Conservation (phyloP, 2,797 vertebrate genomes). For the Eleutherodactylus coqui region DNA sequence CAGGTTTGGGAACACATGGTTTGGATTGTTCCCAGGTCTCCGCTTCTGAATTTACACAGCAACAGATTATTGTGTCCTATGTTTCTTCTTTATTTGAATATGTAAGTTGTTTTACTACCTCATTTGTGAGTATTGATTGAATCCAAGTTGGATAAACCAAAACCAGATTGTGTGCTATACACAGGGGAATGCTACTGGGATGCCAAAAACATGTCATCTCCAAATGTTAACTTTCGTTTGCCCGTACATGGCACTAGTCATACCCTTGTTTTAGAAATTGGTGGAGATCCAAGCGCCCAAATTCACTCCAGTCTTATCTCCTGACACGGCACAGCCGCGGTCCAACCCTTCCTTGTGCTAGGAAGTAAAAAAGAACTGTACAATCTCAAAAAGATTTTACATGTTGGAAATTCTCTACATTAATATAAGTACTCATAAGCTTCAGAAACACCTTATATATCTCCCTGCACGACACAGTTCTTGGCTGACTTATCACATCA, state of each 20-base stretch:
- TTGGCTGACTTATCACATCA: background rate
- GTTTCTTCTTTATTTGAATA: background rate
- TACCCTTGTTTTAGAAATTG: background rate
- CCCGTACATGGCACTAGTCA: background rate
- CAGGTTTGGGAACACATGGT: background rate
- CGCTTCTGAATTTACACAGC: background rate
- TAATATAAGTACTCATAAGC: too few species aligned
- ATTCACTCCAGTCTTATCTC: background rate
- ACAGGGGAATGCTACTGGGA: background rate
- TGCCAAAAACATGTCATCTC: constrained; percentile 7
- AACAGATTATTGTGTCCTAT: background rate
- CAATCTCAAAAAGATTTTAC: background rate
- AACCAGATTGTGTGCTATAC: constrained; percentile 10
- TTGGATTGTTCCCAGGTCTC: background rate
- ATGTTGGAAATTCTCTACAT: background rate
- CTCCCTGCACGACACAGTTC: background rate
- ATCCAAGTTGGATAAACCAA: background rate
- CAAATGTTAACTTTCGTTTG: constrained; percentile 4
- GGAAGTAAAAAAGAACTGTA: background rate
- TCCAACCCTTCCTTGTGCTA: background rate
- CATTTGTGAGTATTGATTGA: background rate
- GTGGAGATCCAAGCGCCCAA: background rate
- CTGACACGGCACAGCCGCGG: background rate
- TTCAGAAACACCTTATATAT: too few species aligned
- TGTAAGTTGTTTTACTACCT: background rate